Evolutionary conservation across 2,113 vertebrate genomes (phyloP), one percentile per base, ranked within the genome.

Genomic region (Cisticola juncidis): DNA sequence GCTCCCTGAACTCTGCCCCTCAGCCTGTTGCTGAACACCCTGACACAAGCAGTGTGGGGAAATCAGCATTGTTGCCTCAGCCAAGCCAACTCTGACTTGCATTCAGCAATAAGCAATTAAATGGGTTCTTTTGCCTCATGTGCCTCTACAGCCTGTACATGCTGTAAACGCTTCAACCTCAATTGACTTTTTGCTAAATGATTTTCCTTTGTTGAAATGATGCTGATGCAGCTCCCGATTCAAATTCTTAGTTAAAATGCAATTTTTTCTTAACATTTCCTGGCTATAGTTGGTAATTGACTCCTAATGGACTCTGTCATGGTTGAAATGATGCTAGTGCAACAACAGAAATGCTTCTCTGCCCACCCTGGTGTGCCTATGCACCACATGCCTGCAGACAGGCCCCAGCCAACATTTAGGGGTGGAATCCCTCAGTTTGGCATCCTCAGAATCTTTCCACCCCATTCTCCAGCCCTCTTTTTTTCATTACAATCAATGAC

Each of bases 171-270:
- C 93, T 97, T 97, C 97, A 97, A 97, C 97, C 97, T 97, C 97
- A 97, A 97, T 97, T 97, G 97, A 97, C 97, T 97, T 95, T 79
- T 97, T 97, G 93, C 96, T 97, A 97, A 97, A 97, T 97, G 97
- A 97, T 95, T 97, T 97, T 91, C 95, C 93, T 97, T 97, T 97
- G 97, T 97, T 97, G 95, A 88, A 95, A 97, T 85, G 97, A 97
- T 96, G 97, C 97, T 95, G 97, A 97, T 97, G 95, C 94, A 97
- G 96, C 96, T 96, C 96, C 79, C 58, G 26, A 97, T 95, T 97
- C 96, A 96, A 96, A 97, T 97, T 97, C 96, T 97, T 97, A 97
- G 96, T 97, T 97, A 97, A 97, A 97, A 97, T 95, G 96, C 95
- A 89, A 90, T 97, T 96, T 97, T 95, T 96, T 94, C 87, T 93